Evolutionary conservation across 2,888 invertebrate genomes (phyloP), one percentile per base, ranked within the genome.

Genomic region (Chymomyza procnemis): DNA sequence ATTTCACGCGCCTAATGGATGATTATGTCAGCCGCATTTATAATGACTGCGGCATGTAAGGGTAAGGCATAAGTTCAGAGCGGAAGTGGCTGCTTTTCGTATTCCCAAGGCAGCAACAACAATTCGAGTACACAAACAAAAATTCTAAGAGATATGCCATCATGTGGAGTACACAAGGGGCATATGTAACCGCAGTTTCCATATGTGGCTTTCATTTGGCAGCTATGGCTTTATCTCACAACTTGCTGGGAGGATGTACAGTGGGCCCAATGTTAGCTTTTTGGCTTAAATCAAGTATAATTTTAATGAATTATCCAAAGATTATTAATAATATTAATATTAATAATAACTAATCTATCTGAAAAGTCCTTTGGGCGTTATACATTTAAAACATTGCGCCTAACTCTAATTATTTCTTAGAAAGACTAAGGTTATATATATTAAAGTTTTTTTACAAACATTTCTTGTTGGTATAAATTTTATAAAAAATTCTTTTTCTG

Each of bases 1-100:
- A 61, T 46, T 34, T 62, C 55, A 41, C 62, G 62, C 57, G 54
- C 57, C 69, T 73, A 73, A 73, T 74, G 73, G 73, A 67, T 69
- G 58, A 59, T 64, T 47, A 61, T 58, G 67, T 18, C 47, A 12
- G 18, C n/a, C 57, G 56, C n/a, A 26, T 18, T 21, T 30, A 34
- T 34, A 26, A 34, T 48, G 30, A 48, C 2, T 26, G 34, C 12
- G 14, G 4, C 22, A 6, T 21, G 52, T 19, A 18, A 14, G 54
- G 19, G 14, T n/a, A n/a, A n/a, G n/a, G n/a, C n/a, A n/a, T n/a
- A 54, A 21, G 18, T 18, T n/a, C 47, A 1, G 16, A 18, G 18
- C 34, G 34, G 50, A 50, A 19, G 50, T 18, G 16, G 50, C 50
- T 50, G 50, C 19, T 1, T 2, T 1, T 2, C 47, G 1, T 50